phyloP scores from a whole-genome alignment of 2,888 invertebrate species.

The Epinotia nisella region DNA sequence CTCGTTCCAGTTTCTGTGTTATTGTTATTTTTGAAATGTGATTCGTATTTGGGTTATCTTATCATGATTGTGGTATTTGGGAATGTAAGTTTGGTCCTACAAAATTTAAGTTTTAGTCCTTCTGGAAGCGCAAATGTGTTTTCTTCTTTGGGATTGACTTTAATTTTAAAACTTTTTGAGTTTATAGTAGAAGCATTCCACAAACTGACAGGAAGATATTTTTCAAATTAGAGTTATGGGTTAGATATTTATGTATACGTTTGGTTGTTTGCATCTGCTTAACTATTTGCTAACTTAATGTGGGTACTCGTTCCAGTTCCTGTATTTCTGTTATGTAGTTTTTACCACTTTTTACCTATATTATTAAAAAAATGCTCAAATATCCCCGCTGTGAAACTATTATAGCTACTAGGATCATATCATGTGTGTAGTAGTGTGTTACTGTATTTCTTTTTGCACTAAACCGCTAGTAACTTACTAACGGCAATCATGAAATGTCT shows the following conservation, averaged over 20 bases:
- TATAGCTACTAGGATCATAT: not conserved
- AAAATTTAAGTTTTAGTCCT: not conserved
- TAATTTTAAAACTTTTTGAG: too few species aligned
- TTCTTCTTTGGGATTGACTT: not conserved
- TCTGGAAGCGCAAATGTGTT: not conserved
- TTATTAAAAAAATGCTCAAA: not conserved
- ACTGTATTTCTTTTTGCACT: not conserved
- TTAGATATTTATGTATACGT: too few species aligned
- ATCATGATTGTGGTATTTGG: constrained; percentile 9
- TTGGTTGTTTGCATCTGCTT: too few species aligned
- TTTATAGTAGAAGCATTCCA: too few species aligned
- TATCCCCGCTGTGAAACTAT: not conserved
- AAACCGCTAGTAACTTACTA: not conserved
- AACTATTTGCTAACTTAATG: too few species aligned
- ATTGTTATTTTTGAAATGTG: constrained; percentile 15
- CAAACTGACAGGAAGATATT: too few species aligned
- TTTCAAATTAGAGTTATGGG: too few species aligned
- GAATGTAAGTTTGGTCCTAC: not conserved
- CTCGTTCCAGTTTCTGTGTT: constrained; percentile 6
- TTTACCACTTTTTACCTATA: too few species aligned
- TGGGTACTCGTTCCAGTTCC: too few species aligned
- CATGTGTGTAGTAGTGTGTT: not conserved
- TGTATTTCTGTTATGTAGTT: too few species aligned
- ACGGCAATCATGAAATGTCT: not conserved
- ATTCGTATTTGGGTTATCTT: not conserved